These are phyloP conservation scores for Chelonus formosanus DNA, from an alignment of 2,888 invertebrate species.

Conservation along the genomic window DNA sequence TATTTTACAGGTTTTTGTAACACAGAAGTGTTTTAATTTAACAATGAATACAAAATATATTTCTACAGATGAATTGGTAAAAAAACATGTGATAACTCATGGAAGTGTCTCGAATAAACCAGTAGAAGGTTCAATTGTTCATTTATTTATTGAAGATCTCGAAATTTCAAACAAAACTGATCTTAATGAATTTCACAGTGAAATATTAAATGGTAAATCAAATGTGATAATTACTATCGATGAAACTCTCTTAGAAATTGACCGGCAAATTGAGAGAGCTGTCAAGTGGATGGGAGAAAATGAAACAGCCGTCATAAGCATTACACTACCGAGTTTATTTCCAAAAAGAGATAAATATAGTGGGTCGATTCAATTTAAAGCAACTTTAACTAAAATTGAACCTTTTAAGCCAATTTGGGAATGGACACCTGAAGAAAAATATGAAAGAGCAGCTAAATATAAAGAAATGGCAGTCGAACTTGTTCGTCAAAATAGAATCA, in stretches of 20 bases:
- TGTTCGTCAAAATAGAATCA: conserved; percentile 68
- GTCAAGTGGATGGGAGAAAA: conserved; percentile 68
- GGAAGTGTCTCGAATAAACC: conserved; percentile 50
- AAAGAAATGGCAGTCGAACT: conserved; percentile 72
- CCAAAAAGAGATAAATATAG: conserved; percentile 49
- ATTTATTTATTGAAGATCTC: conserved; percentile 46
- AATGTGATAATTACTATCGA: conserved; percentile 63
- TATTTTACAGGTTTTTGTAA: no score
- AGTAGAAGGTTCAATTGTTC: conserved; percentile 52
- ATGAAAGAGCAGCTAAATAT: conserved; percentile 66
- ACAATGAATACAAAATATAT: conserved; percentile 27
- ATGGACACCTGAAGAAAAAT: conserved; percentile 69
- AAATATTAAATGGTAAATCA: conserved; percentile 51
- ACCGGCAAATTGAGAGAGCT: conserved; percentile 68
- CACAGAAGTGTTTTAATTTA: no score
- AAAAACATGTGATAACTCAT: conserved; percentile 49
- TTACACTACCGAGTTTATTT: conserved; percentile 51
- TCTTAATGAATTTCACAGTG: conserved; percentile 63
- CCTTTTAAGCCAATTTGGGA: conserved; percentile 68
- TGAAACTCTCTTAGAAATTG: conserved; percentile 66
- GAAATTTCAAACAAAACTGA: conserved; percentile 13
- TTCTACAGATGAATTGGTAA: conserved; percentile 47
- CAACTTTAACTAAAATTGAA: conserved; percentile 65
- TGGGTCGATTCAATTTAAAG: conserved; percentile 60
- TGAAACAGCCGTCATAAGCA: conserved; percentile 64